These are phyloP conservation scores for Anadara kagoshimensis DNA, from an alignment of 1,140 invertebrate genomes.

Conservation along the genomic window DNA sequence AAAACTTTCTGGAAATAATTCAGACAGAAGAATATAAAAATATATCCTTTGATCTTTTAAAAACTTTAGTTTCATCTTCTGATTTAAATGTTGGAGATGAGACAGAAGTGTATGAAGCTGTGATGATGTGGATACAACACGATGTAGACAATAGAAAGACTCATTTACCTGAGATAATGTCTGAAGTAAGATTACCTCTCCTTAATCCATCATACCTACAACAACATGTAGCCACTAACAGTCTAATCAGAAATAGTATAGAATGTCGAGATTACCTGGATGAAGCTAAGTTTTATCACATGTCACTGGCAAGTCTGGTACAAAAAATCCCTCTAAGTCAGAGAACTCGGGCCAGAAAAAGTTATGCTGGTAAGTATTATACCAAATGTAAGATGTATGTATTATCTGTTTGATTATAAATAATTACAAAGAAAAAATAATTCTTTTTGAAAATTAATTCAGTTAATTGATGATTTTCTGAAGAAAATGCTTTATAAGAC, in stretches of 20 bases:
- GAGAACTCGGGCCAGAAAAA: slow-evolving; percentile 69
- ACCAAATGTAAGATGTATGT: too few species aligned
- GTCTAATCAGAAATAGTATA: slow-evolving; percentile 64
- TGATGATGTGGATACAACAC: slow-evolving; percentile 70
- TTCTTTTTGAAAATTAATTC: too few species aligned
- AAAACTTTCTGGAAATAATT: slow-evolving; percentile 68
- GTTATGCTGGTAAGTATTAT: slow-evolving; percentile 68
- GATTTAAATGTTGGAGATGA: slow-evolving; percentile 69
- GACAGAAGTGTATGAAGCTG: slow-evolving; percentile 67
- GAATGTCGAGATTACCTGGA: slow-evolving; percentile 71
- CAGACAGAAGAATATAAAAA: slow-evolving; percentile 65
- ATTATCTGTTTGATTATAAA: too few species aligned
- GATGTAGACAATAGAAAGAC: slow-evolving; percentile 48
- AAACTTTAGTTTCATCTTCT: slow-evolving; percentile 55
- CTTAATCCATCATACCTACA: slow-evolving; percentile 66
- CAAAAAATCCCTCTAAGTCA: slow-evolving; percentile 61
- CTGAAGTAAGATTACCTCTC: slow-evolving; percentile 70
- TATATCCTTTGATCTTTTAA: slow-evolving; percentile 56
- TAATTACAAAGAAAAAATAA: too few species aligned
- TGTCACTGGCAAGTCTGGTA: slow-evolving; percentile 68
- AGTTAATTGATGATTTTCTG: too few species aligned
- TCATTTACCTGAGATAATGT: slow-evolving; percentile 62
- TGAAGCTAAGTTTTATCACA: slow-evolving; percentile 70
- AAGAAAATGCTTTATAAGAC: too few species aligned
- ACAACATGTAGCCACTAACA: slow-evolving; percentile 66